Base-by-base conservation (phyloP, 1,140 invertebrate species). In the Bombus cullumanus region DNA sequence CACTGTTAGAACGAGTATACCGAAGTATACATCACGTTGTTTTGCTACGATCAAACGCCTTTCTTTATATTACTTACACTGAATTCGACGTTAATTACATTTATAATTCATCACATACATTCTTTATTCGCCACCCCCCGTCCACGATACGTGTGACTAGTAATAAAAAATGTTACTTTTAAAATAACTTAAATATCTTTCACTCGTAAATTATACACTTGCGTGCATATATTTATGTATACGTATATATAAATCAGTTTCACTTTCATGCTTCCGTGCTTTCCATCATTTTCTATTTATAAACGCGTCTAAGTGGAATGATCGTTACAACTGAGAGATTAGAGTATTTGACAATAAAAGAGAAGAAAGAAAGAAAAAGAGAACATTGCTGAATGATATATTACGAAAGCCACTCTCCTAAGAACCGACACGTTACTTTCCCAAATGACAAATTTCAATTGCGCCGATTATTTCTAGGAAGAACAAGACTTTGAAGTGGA, bases 121-220 rank as follows among this genome's bases (percentile, higher is more conserved):
- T 87, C 22, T 78, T 69, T 72, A 85, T 64, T 77, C 73, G 73
- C 76, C 83, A 88, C 66, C 75, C 84, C 81, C 85, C 89, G 92
- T 92, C 90, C 93, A 94, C 90, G 39, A 93, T 92, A 89, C 66
- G 92, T 93, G 92, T 94, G 94, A 95, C 94, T 94, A 95, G 94
- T 90, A 92, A 90, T 91, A 94, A 22, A 53, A 53, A 92, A 93
- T 92, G 80, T 93, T 93, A 92, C 68, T 83, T 91, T 90, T 91
- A 91, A 92, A 92, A 94, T 94, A 94, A 94, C 88, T 92, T 93
- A 93, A 92, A 92, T 84, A 89, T 89, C 82, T 91, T 83, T 90
- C 81, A 75, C 81, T 92, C 86, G 81, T 53, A 87, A 86, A 76
- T 77, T 85, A 81, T 72, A 87, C 78, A 81, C 71, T 41, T 88